phyloP scores from a whole-genome alignment of 2,888 invertebrate genomes.

The Hermodice carunculata region DNA sequence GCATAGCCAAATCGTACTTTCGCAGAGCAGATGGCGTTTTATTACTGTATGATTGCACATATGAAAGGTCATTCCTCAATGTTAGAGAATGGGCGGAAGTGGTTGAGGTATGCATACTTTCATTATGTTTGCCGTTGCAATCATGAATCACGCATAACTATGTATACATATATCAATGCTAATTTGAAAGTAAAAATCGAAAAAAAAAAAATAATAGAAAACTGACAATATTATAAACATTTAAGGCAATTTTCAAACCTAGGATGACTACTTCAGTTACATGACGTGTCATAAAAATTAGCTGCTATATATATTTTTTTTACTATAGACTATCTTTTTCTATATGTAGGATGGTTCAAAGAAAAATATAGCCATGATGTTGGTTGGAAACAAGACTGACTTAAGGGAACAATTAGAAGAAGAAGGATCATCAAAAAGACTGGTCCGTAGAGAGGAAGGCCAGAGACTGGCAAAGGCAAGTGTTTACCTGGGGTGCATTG shows the following conservation, averaged over 20 bases:
- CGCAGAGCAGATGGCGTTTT: constrained; percentile 76
- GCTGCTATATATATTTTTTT: too few species aligned
- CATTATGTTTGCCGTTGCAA: background rate
- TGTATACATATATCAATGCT: constrained; percentile 4
- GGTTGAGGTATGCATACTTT: constrained; percentile 70
- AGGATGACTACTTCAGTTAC: too few species aligned
- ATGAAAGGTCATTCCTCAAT: constrained; percentile 74
- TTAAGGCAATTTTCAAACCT: too few species aligned
- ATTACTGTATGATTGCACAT: constrained; percentile 75
- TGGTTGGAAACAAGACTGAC: constrained; percentile 76
- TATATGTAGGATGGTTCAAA: constrained; percentile 72
- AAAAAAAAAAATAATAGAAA: too few species aligned
- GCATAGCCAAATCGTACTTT: constrained; percentile 76
- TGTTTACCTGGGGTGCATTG: background rate
- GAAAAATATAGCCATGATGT: constrained; percentile 73
- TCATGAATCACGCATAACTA: background rate
- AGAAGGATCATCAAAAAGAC: constrained; percentile 42
- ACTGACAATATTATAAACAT: too few species aligned
- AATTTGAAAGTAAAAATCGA: too few species aligned
- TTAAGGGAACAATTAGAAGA: constrained; percentile 67
- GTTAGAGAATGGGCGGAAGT: constrained; percentile 75
- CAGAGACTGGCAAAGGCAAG: constrained; percentile 70
- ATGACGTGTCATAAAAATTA: too few species aligned
- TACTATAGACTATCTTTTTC: background rate
- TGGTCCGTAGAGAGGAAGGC: constrained; percentile 69